A percentile compares a stretch with the other conserved stretches of the same genome.
These are phyloP conservation scores for Pardalotus punctatus DNA, from an alignment of 2,113 vertebrate genomes.

Conservation along the genomic window DNA sequence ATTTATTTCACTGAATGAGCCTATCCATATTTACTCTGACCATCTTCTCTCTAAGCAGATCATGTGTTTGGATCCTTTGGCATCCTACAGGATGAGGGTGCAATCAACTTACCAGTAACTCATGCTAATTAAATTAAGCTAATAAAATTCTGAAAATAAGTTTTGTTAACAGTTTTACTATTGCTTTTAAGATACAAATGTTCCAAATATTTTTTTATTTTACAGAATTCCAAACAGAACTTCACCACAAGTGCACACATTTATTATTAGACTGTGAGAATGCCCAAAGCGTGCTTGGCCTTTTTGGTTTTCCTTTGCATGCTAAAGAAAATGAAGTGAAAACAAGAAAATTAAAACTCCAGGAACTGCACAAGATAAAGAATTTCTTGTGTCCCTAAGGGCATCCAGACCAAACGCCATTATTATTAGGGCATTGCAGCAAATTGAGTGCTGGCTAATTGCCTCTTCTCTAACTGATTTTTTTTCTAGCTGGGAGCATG, in stretches of 20 bases:
- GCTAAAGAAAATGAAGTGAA: neutral
- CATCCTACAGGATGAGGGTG: neutral
- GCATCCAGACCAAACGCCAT: neutral
- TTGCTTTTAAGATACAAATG: neutral
- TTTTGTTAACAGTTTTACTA: neutral
- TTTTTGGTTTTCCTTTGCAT: neutral
- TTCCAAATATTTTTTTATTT: neutral
- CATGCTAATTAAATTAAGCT: neutral
- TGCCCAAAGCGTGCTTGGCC: neutral
- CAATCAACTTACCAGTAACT: neutral
- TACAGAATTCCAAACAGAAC: neutral
- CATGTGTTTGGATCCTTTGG: neutral
- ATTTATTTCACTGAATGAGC: neutral
- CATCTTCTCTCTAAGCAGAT: neutral
- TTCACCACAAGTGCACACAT: neutral
- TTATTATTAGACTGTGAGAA: neutral
- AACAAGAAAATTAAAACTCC: slow-evolving; percentile 14
- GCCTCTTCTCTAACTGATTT: neutral
- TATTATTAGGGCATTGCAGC: neutral
- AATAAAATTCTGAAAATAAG: neutral
- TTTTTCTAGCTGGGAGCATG: neutral
- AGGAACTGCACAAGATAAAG: neutral
- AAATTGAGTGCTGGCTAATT: neutral
- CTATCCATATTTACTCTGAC: neutral
- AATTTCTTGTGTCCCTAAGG: neutral